Percentiles rank a stretch among this genome's conserved stretches.
Conservation (phyloP, 2,888 invertebrate species). For the Catocala fraxini region DNA sequence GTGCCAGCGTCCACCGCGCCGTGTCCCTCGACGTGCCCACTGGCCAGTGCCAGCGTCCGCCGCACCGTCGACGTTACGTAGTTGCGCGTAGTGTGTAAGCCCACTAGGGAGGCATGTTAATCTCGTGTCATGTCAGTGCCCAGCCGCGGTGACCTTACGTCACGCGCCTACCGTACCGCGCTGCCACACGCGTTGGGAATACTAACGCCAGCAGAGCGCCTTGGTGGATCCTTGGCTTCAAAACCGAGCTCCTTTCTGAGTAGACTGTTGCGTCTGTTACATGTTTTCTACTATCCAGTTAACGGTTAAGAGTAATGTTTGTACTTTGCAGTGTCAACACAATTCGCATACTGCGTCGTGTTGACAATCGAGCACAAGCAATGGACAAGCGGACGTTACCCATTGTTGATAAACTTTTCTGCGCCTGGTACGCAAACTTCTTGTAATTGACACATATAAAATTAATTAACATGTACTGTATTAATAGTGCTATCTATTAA, state of each 20-base stretch:
- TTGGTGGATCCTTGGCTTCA: conserved; percentile 87
- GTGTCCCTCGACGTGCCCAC: conserved; percentile 22
- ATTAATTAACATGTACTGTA: neutral
- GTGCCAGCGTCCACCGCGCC: conserved; percentile 7
- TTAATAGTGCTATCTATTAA: conserved; percentile 10
- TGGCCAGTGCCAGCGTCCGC: conserved; percentile 5
- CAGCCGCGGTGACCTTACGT: conserved; percentile 83
- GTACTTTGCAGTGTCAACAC: conserved; percentile 32
- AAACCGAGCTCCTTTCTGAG: conserved; percentile 87
- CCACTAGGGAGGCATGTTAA: conserved; percentile 68
- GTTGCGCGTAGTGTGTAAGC: conserved; percentile 30
- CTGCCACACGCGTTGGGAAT: conserved; percentile 80
- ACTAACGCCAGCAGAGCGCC: conserved; percentile 83
- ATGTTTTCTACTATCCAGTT: conserved; percentile 69
- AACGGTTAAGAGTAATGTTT: conserved; percentile 53
- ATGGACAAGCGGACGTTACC: conserved; percentile 30
- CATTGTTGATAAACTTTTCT: conserved; percentile 37
- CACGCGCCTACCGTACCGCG: conserved; percentile 78
- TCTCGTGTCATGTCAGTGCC: conserved; percentile 80
- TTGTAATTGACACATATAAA: conserved; percentile 20
- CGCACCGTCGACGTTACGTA: conserved; percentile 24
- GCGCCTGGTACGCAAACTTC: conserved; percentile 22
- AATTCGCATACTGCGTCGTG: conserved; percentile 33
- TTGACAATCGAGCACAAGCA: conserved; percentile 28
- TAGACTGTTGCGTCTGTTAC: conserved; percentile 75